Base-by-base conservation (phyloP, 2,888 invertebrate genomes). In the Patella ulyssiponensis region DNA sequence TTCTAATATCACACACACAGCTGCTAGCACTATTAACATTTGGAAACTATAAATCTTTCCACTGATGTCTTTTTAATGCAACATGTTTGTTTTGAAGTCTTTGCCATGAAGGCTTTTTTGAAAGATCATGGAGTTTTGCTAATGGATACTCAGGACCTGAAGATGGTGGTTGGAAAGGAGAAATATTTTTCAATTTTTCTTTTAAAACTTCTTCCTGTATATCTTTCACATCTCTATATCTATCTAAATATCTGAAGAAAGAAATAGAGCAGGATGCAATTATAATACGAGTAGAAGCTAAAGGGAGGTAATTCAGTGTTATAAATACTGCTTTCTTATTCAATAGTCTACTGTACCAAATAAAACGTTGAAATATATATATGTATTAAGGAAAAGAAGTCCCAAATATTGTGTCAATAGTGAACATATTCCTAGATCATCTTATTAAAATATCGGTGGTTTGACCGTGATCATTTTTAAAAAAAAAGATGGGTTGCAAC, bases 151-250 rank as follows among this genome's bases (percentile, higher is more conserved):
- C 86, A 14, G 82, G 81, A 9, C 70, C 77, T 20, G 82, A 76
- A 15, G 83, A 75, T 27, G 89, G 80, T n/a, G 83, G 84, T 70
- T 84, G 82, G 89, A 98, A 97, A 0, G 98, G 98, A 93, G 97
- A 95, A 23, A 95, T 94, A 77, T 94, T 93, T 84, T 95, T 95
- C 77, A 99, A 92, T 91, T 97, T 96, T 75, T 95, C 94, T 80
- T 96, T 89, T 77, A 98, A 92, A 90, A 95, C 96, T 90, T 98
- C 97, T 90, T 97, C 96, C 81, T 95, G 95, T 2, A 99, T 94
- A 88, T 98, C 94, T 91, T 97, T 97, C 0, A 95, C 95, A 92
- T 98, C 97, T 83, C 97, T 94, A 91, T 98, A 98, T 88, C 95
- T 95, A 90, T 99, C 98, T 94, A 99, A 93, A 92, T 98, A 99